Evolutionary conservation across 1,140 invertebrate species (phyloP).

Genomic region (Drosophila sturtevanti): DNA sequence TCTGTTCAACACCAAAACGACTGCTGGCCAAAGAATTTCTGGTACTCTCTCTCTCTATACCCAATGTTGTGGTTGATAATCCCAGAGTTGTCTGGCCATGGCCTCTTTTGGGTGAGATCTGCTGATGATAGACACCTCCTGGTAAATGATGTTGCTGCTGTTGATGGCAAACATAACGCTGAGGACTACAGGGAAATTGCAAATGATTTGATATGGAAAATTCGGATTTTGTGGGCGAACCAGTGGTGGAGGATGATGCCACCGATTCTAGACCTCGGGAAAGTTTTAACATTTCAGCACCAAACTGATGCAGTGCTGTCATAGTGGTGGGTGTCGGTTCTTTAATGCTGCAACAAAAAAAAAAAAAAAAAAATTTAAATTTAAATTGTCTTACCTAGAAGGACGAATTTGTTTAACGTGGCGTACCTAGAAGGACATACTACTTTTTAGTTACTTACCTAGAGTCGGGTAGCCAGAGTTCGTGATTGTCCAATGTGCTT

Average conservation of each 20-base stretch:
- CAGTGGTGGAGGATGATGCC: slow-evolving; percentile 83
- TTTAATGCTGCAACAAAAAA: slow-evolving; percentile 58
- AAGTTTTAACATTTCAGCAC: slow-evolving; percentile 91
- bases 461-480: slow-evolving; percentile 90
- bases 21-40: slow-evolving; percentile 69
- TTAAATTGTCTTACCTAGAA: neutral
- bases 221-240: slow-evolving; percentile 79
- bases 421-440: neutral
- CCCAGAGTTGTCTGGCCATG: slow-evolving; percentile 45
- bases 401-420: too few species aligned
- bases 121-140: slow-evolving; percentile 42
- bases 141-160: slow-evolving; percentile 49
- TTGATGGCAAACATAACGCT: slow-evolving; percentile 58
- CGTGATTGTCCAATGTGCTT: slow-evolving; percentile 90
- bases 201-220: slow-evolving; percentile 74
- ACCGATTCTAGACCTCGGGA: slow-evolving; percentile 89
- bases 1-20: slow-evolving; percentile 61
- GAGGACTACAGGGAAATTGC: slow-evolving; percentile 63
- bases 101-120: slow-evolving; percentile 52
- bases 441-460: slow-evolving; percentile 81
- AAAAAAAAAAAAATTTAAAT: too few species aligned
- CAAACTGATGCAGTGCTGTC: slow-evolving; percentile 91
- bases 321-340: slow-evolving; percentile 91
- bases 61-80: slow-evolving; percentile 48
- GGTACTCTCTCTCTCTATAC: slow-evolving; percentile 64